These are phyloP conservation scores for Harpalus rubripes DNA, from an alignment of 2,888 invertebrate species.

Conservation along the genomic window DNA sequence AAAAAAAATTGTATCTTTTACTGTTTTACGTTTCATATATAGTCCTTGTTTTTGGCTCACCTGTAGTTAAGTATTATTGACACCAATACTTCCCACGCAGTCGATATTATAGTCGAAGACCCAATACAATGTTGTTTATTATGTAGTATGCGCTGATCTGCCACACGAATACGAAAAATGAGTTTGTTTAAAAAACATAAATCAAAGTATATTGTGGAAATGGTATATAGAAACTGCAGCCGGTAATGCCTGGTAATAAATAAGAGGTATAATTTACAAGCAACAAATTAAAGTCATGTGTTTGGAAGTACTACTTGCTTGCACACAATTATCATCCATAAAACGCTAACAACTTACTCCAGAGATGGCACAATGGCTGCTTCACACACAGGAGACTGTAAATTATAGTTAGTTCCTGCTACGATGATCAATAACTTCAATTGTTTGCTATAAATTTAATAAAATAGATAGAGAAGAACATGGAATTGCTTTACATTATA, in stretches of 20 bases:
- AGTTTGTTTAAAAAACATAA: conserved; percentile 44
- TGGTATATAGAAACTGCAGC: conserved; percentile 10
- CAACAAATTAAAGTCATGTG: conserved; percentile 52
- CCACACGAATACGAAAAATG: conserved; percentile 28
- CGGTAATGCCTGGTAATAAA: conserved; percentile 55
- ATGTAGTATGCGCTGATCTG: background rate
- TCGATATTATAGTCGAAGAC: background rate
- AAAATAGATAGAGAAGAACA: too few species aligned
- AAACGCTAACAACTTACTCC: conserved; percentile 71
- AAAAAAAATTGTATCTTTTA: too few species aligned
- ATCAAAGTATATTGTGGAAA: conserved; percentile 38
- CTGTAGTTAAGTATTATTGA: background rate
- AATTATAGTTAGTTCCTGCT: background rate
- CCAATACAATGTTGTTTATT: conserved; percentile 20
- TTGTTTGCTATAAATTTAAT: background rate
- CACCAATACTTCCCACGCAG: background rate
- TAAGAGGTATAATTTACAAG: conserved; percentile 59
- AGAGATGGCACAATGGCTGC: conserved; percentile 14
- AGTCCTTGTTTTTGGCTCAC: too few species aligned
- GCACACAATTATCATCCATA: conserved; percentile 72
- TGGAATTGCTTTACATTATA: too few species aligned
- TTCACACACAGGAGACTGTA: background rate
- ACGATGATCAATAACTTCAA: background rate
- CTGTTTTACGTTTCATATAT: too few species aligned
- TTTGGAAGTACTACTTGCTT: conserved; percentile 57